Base-by-base conservation (phyloP, 2,888 invertebrate species). In the Zhengitettix transpicula region DNA sequence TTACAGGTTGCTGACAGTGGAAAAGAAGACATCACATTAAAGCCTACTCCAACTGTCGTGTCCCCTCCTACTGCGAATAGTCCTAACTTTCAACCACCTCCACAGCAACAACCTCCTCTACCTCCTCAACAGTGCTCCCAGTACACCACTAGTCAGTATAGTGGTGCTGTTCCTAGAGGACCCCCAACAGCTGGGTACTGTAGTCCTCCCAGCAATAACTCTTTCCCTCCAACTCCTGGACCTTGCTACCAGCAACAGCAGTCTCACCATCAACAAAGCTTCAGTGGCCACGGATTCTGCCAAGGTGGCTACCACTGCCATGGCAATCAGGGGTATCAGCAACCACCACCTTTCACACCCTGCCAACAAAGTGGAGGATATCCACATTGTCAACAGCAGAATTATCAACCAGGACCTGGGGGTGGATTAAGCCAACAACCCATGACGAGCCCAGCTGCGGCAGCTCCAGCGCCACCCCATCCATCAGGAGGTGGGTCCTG, bases 381-480 rank as follows among this genome's bases (percentile, higher is more conserved):
- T 28, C 28, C 28, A 28, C 28, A 28, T 28, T 28, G 28, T 28
- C 47, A 47, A 47, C 47, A 47, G n/a, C 47, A 47, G 14, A 47
- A 47, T n/a, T 47, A 47, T 47, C 47, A 47, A n/a, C 14, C n/a
- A 8, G 28, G 28, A 28, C 28, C 28, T 28, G 28, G 28, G 28
- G 28, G 28, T 28, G 28, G 28, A 28, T 28, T 28, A 7, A 28
- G 28, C 28, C 28, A 28, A 7, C 67, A 58, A 61, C 65, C 66
- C 14, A 56, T 68, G 62, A 64, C 67, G 40, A 66, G 67, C 47
- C 68, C 68, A 14, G 66, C 67, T 9, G 67, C 67, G 7, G 68
- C 66, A 2, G 64, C 68, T 7, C 66, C 68, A 9, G 68, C 68
- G 0, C 67, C 68, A 3, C 12, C 64, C 63, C 40, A 42, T 40